phyloP scores from a whole-genome alignment of 1,140 invertebrate species.

The Platyura marginata region DNA sequence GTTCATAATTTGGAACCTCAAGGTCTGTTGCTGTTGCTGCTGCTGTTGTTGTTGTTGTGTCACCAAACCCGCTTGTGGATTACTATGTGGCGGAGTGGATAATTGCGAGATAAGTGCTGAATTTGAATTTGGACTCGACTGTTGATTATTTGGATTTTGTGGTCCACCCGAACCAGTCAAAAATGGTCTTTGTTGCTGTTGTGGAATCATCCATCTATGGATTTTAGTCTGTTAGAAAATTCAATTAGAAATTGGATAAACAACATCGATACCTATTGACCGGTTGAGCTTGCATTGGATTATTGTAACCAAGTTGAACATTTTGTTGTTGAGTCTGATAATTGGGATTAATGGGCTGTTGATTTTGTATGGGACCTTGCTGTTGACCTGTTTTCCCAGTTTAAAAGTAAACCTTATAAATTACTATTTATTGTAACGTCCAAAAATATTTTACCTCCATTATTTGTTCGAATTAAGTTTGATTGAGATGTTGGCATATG shows the following conservation, averaged over 20 bases:
- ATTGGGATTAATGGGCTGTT: conserved; percentile 5
- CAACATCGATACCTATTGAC: conserved; percentile 13
- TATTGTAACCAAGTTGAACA: not conserved
- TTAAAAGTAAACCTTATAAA: no score
- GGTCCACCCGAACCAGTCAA: no score
- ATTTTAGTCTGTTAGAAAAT: conserved; percentile 15
- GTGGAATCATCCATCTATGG: no score
- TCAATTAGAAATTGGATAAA: conserved; percentile 1
- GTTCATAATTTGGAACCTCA: conserved; percentile 9
- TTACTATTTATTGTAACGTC: no score
- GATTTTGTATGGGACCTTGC: conserved; percentile 3
- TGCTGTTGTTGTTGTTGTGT: conserved; percentile 14
- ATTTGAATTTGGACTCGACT: conserved; percentile 18
- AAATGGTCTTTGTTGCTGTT: conserved; percentile 22
- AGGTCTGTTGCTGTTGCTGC: conserved; percentile 8
- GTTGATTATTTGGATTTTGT: conserved; percentile 18
- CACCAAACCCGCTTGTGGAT: no score
- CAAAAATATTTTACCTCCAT: not conserved
- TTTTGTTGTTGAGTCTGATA: not conserved
- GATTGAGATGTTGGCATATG: not conserved
- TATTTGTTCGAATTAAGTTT: not conserved
- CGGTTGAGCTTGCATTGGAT: not conserved
- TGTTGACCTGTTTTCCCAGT: no score
- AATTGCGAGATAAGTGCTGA: conserved; percentile 49
- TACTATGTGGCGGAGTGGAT: conserved; percentile 34